Percentiles rank a stretch among this genome's conserved stretches.
These are phyloP conservation scores for Oligia fasciuncula DNA, from an alignment of 2,888 invertebrate genomes.

Conservation along the genomic window DNA sequence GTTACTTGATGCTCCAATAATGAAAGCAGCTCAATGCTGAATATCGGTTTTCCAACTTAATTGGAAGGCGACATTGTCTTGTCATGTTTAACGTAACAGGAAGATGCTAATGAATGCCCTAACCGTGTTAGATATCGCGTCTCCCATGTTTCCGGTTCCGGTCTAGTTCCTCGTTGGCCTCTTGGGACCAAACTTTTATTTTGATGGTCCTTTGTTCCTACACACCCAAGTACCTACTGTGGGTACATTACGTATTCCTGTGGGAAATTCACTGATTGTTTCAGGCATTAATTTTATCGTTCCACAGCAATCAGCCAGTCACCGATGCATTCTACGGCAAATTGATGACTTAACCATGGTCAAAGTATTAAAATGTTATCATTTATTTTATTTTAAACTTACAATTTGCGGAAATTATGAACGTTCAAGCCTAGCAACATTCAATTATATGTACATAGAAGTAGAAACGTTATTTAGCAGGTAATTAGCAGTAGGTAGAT, in stretches of 20 bases:
- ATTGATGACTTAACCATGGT: neutral
- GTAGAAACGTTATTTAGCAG: neutral
- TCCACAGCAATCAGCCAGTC: neutral
- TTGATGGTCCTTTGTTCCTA: too few species aligned
- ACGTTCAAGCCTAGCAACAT: neutral
- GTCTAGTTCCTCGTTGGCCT: neutral
- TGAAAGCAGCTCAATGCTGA: neutral
- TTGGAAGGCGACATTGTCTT: neutral
- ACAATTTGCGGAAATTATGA: neutral
- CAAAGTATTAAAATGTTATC: neutral
- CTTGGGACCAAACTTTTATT: neutral
- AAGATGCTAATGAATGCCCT: neutral
- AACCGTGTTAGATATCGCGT: neutral
- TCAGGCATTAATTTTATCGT: slow-evolving; percentile 20
- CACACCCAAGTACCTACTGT: too few species aligned
- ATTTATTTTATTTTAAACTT: slow-evolving; percentile 4
- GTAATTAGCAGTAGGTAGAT: neutral
- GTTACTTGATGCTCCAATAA: slow-evolving; percentile 7
- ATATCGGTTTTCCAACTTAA: neutral
- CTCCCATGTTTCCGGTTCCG: neutral
- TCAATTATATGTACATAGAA: neutral
- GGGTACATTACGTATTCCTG: slow-evolving; percentile 21
- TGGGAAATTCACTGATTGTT: slow-evolving; percentile 10
- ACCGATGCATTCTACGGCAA: neutral
- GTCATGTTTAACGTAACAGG: neutral